These are phyloP conservation scores for Prunella himalayana DNA, from an alignment of 2,113 vertebrate genomes.

Conservation along the genomic window DNA sequence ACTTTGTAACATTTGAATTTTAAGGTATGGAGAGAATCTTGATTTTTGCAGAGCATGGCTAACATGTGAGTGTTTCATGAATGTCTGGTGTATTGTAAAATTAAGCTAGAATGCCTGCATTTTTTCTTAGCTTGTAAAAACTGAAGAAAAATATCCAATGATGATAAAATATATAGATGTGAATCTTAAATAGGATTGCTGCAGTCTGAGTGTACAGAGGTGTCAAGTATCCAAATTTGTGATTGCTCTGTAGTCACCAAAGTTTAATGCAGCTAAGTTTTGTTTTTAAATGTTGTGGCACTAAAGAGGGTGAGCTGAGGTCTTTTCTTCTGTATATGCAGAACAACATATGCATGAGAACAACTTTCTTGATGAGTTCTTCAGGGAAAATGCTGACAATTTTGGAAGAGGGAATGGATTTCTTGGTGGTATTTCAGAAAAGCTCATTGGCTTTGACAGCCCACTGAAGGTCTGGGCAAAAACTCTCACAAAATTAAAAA, in stretches of 20 bases:
- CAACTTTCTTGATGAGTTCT: not conserved
- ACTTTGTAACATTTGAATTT: not conserved
- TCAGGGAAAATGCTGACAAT: not conserved
- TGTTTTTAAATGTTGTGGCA: not conserved
- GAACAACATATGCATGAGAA: not conserved
- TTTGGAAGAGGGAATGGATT: not conserved
- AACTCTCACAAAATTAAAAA: not conserved
- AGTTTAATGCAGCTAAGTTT: not conserved
- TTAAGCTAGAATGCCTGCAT: not conserved
- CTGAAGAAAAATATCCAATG: not conserved
- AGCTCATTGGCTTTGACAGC: not conserved
- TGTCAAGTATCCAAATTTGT: not conserved
- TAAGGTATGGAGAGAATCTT: not conserved
- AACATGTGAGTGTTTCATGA: not conserved
- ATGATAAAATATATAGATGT: not conserved
- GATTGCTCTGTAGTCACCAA: not conserved
- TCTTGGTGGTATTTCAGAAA: not conserved
- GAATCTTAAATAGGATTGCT: not conserved
- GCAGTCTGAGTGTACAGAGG: not conserved
- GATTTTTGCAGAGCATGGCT: not conserved
- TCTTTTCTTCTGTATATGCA: not conserved
- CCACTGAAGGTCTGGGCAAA: not conserved
- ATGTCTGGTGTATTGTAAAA: not conserved
- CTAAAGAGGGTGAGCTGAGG: not conserved
- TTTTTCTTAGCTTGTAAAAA: not conserved